Evolutionary conservation across 2,113 vertebrate species (phyloP).

Genomic region (Scatophagus argus): DNA sequence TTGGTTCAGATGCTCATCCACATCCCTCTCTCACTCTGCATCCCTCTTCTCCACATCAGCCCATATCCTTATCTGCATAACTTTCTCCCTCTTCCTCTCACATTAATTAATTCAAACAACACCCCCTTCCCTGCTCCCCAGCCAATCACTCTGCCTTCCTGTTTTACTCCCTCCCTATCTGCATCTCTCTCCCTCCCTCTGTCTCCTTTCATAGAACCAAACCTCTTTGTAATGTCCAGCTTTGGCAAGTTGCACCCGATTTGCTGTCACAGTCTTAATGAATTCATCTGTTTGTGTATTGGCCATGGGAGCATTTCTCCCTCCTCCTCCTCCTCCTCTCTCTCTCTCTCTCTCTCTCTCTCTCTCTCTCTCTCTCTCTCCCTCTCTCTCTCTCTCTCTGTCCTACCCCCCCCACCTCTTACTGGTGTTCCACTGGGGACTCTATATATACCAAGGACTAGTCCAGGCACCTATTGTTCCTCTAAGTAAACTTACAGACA

Average conservation of each 20-base stretch:
- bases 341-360: constrained; percentile 62
- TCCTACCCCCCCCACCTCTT: constrained; percentile 65
- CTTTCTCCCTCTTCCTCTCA: constrained; percentile 71
- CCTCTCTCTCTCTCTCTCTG: constrained; percentile 50
- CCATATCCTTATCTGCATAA: constrained; percentile 69
- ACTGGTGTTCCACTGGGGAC: constrained; percentile 77
- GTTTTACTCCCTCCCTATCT: constrained; percentile 64
- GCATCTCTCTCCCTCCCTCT: constrained; percentile 73
- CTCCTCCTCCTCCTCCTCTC: constrained; percentile 64
- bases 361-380: constrained; percentile 75
- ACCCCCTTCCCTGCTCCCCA: constrained; percentile 78
- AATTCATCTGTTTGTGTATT: constrained; percentile 92
- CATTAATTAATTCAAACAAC: constrained; percentile 84
- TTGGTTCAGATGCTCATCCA: constrained; percentile 9
- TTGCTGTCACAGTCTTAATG: constrained; percentile 89
- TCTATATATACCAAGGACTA: constrained; percentile 88
- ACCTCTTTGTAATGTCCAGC: constrained; percentile 83
- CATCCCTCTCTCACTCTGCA: constrained; percentile 39
- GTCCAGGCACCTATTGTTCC: constrained; percentile 81
- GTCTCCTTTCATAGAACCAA: constrained; percentile 83
- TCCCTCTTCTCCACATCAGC: constrained; percentile 65
- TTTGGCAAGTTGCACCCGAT: constrained; percentile 85
- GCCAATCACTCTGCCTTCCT: constrained; percentile 78
- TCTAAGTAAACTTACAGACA: constrained; percentile 80
- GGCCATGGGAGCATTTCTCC: constrained; percentile 84